Base-by-base conservation (phyloP, 2,888 invertebrate genomes). In the Acleris laterana region DNA sequence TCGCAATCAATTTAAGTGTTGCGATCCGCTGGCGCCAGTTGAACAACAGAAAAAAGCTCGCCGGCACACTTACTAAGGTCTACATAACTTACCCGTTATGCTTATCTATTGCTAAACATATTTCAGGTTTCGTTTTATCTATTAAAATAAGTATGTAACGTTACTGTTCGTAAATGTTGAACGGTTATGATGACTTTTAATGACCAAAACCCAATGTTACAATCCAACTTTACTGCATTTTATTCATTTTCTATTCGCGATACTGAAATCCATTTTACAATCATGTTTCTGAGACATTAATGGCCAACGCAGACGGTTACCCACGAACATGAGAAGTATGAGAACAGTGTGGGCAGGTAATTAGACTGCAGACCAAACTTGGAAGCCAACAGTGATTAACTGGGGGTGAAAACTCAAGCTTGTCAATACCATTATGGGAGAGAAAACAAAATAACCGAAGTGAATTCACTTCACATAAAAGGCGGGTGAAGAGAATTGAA, bases 391-490 rank as follows among this genome's bases (percentile, higher is more conserved):
- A 61, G 32, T 53, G 42, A 67, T 67, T 42, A 57, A 67, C 53
- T 57, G 58, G 38, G 49, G 62, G 62, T 58, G 58, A 58, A 51
- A 67, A 60, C 59, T 55, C 19, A 57, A 28, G 28, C 60, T 44
- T 49, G 55, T 60, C 60, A 61, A 50, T 56, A 65, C 44, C 59
- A 53, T 59, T 46, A 55, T 46, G 17, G 32, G 19, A 46, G 22
- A 17, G 22, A 58, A 63, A 63, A 63, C 22, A 51, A 52, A 63
- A 50, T 17, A 13, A 48, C 22, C 22, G 48, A 48, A 9, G 66
- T 74, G 71, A 79, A 72, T 77, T 70, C 71, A 75, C 75, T 69
- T 57, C 63, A 83, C 84, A 81, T 88, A 88, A 85, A 87, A 87
- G 81, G 82, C 71, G 67, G 66, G 64, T 69, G 66, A 77, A 76